Base-by-base conservation (phyloP, 2,797 vertebrate genomes). In the Neosilurus hyrtlii region DNA sequence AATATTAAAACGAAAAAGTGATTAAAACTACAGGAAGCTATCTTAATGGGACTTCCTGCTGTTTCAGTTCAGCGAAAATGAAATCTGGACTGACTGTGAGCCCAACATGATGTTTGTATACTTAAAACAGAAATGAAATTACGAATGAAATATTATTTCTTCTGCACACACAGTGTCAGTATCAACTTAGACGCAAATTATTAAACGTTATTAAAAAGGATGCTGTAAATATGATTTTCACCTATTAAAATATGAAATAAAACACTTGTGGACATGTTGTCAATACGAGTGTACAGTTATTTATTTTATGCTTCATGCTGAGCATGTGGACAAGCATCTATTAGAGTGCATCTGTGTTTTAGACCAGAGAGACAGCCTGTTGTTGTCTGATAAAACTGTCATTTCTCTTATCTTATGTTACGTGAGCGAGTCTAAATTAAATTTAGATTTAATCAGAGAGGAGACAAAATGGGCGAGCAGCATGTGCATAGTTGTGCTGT, bases 361-460 rank as follows among this genome's bases (percentile, higher is more conserved):
- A 63, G 37, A 10, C 59, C 24, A 35, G n/a, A 78, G 9, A 78
- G n/a, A 3, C 37, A 78, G n/a, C 35, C n/a, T 78, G 75, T n/a
- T 8, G 51, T 49, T 49, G 37, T 76, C 57, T 49, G 74, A 76
- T 76, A 43, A 43, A 61, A 77, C 37, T 62, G 75, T 49, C 37
- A 24, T 62, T 49, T 62, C 75, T 26, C 57, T 62, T 77, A 63
- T 77, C 57, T 37, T 68, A 57, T 37, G 37, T 51, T 67, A 67
- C 30, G 49, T 62, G 56, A 56, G 37, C 9, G 56, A 79, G 63
- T 20, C 54, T 22, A 62, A 51, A 74, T 59, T 59, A 81, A 74
- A 80, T 66, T 75, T 75, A 67, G 54, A 74, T 67, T 63, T 63
- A 65, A 78, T 78, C 76, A 67, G 61, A 84, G 37, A 54, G 24